Conservation (phyloP, 1,140 invertebrate genomes). For the Melitaea cinxia region DNA sequence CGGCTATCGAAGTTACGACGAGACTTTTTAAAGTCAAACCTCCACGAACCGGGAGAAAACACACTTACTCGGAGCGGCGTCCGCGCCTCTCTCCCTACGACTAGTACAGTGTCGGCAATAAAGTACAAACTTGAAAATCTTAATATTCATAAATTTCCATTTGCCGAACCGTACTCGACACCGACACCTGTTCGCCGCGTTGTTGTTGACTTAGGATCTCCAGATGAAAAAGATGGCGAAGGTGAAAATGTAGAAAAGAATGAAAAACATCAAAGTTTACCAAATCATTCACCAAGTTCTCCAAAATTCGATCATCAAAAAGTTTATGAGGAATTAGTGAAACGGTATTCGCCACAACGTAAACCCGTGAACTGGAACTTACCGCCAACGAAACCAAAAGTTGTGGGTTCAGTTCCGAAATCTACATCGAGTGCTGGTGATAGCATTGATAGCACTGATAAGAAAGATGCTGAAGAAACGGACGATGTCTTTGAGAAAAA, state of each 20-base stretch:
- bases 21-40: conserved; percentile 72
- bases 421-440: conserved; percentile 63
- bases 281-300: conserved; percentile 49
- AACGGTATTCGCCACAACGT: conserved; percentile 73
- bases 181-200: conserved; percentile 67
- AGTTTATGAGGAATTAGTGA: conserved; percentile 71
- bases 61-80: conserved; percentile 65
- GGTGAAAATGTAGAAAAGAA: conserved; percentile 61
- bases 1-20: conserved; percentile 68
- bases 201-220: conserved; percentile 57
- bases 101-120: conserved; percentile 50
- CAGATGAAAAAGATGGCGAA: conserved; percentile 50
- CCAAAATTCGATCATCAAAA: conserved; percentile 71
- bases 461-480: conserved; percentile 46
- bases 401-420: conserved; percentile 73
- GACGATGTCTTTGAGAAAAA: conserved; percentile 70
- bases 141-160: conserved; percentile 77
- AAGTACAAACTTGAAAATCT: conserved; percentile 74
- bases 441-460: conserved; percentile 51
- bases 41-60: conserved; percentile 64
- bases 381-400: conserved; percentile 69
- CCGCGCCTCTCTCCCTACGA: conserved; percentile 66
- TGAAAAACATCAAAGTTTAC: conserved; percentile 56
- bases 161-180: conserved; percentile 74
- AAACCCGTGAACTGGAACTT: conserved; percentile 72